phyloP scores from a whole-genome alignment of 92 coral and sea anemone genomes.

The Zoanthus gigantus region DNA sequence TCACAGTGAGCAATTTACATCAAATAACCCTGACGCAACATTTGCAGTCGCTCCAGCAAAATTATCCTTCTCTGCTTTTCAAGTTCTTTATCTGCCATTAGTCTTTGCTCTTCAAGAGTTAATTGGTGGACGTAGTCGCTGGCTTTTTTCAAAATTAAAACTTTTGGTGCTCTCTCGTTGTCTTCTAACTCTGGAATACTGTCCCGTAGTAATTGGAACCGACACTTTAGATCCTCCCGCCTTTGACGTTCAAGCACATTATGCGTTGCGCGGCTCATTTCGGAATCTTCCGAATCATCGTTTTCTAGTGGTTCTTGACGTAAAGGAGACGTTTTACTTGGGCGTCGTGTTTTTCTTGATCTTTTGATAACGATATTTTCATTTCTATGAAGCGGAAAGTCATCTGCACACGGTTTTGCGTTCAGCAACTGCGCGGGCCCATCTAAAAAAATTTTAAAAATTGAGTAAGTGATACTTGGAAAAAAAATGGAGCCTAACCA shows the following conservation, averaged over 20 bases:
- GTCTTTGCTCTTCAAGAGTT: constrained; percentile 84
- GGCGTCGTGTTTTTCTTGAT: constrained; percentile 82
- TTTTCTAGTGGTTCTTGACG: constrained; percentile 76
- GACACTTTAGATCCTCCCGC: constrained; percentile 94
- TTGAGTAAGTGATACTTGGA: not conserved
- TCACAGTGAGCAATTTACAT: constrained; percentile 56
- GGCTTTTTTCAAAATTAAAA: constrained; percentile 92
- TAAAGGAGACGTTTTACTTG: constrained; percentile 82
- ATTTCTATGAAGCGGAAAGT: constrained; percentile 71
- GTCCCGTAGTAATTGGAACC: constrained; percentile 92
- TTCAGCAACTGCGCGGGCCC: constrained; percentile 65
- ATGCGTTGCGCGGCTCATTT: constrained; percentile 97
- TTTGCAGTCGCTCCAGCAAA: constrained; percentile 78
- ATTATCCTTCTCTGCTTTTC: constrained; percentile 93
- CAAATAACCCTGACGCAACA: constrained; percentile 80
- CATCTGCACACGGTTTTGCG: constrained; percentile 60
- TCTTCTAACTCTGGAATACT: constrained; percentile 96
- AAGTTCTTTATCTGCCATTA: constrained; percentile 93
- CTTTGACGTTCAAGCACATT: constrained; percentile 94
- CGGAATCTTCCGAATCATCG: constrained; percentile 98
- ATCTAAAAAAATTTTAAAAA: constrained; percentile 43
- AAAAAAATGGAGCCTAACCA: not conserved
- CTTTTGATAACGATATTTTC: constrained; percentile 68
- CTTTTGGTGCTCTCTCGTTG: constrained; percentile 98
- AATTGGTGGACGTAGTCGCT: constrained; percentile 92